Evolutionary conservation across 2,113 vertebrate species (phyloP).

Genomic region (Peromyscus californicus): DNA sequence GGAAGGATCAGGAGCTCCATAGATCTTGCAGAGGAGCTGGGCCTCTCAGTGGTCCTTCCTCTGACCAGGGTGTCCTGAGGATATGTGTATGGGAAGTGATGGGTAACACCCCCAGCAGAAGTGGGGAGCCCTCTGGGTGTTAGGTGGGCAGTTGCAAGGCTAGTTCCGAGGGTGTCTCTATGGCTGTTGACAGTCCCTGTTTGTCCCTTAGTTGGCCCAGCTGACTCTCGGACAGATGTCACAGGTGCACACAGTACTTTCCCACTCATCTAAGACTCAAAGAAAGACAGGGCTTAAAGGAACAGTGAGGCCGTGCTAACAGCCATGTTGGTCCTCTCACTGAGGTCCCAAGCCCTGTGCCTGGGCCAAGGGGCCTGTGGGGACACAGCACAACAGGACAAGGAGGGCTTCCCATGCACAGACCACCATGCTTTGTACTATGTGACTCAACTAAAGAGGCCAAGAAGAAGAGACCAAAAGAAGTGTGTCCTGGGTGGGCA

Average conservation of each 20-base stretch:
- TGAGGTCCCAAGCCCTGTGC: not conserved
- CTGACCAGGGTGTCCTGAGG: not conserved
- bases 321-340: not conserved
- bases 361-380: not conserved
- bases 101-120: too few relatives aligned
- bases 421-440: constrained; percentile 44
- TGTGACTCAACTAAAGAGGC: not conserved
- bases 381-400: too few relatives aligned
- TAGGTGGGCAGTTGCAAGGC: not conserved
- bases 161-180: too few relatives aligned
- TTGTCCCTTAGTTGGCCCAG: not conserved
- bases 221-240: constrained; percentile 1
- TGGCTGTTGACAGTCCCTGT: not conserved
- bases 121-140: not conserved
- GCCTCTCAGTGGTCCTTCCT: not conserved
- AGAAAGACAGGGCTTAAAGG: not conserved
- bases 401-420: not conserved
- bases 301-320: not conserved
- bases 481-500: not conserved
- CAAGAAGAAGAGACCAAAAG: not conserved
- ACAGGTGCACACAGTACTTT: not conserved
- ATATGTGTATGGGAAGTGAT: not conserved
- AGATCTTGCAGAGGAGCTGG: not conserved
- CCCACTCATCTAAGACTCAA: constrained; percentile 8
- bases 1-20: not conserved